These are phyloP conservation scores for Mythimna lalbum DNA, from an alignment of 2,888 invertebrate genomes.

Conservation along the genomic window DNA sequence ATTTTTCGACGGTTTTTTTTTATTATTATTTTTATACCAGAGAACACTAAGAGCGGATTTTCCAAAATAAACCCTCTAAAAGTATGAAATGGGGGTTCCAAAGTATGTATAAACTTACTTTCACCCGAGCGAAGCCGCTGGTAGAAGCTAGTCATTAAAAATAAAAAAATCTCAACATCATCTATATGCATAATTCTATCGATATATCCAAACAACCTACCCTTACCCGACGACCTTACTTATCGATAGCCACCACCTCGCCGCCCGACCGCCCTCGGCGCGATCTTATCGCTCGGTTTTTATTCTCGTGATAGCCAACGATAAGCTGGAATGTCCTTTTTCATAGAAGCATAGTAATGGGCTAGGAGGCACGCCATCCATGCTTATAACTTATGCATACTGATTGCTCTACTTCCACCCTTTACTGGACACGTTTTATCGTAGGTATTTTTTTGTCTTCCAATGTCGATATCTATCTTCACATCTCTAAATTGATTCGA, in stretches of 20 bases:
- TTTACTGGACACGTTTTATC: slow-evolving; percentile 76
- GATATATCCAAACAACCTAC: slow-evolving; percentile 16
- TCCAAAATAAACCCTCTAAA: no score
- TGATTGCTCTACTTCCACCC: slow-evolving; percentile 87
- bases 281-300: slow-evolving; percentile 88
- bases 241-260: slow-evolving; percentile 45
- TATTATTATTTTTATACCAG: no score
- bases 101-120: no score
- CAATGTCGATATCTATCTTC: slow-evolving; percentile 63
- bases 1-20: no score
- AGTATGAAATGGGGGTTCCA: no score
- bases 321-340: slow-evolving; percentile 90
- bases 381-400: slow-evolving; percentile 88
- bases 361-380: slow-evolving; percentile 85
- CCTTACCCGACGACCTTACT: slow-evolving; percentile 38
- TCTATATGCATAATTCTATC: slow-evolving; percentile 6
- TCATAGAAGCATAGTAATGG: slow-evolving; percentile 90
- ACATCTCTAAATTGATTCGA: slow-evolving; percentile 57
- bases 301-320: slow-evolving; percentile 90
- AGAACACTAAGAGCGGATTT: no score
- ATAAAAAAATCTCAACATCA: no score
- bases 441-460: slow-evolving; percentile 64
- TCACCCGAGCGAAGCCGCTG: no score
- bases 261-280: slow-evolving; percentile 58
- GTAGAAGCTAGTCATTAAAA: no score